phyloP scores from a whole-genome alignment of 2,113 vertebrate species.

The Dunckerocampus dactyliophorus region DNA sequence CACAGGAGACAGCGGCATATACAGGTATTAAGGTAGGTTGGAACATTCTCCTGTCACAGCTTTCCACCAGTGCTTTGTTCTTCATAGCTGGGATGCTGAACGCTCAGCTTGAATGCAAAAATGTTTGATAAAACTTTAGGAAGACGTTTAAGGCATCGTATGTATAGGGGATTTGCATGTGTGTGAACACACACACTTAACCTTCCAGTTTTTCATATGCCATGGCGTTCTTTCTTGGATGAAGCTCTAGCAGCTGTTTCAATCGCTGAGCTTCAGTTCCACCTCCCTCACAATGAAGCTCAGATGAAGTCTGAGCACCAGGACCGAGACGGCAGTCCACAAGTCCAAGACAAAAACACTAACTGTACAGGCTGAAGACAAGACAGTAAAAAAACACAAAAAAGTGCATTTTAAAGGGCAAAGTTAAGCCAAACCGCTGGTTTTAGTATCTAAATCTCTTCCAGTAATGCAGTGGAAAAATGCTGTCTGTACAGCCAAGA shows the following conservation, averaged over 20 bases:
- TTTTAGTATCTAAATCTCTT: slow-evolving; percentile 54
- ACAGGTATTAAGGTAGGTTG: slow-evolving; percentile 51
- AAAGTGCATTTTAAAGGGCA: slow-evolving; percentile 19
- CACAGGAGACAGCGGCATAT: slow-evolving; percentile 36
- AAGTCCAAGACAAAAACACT: slow-evolving; percentile 27
- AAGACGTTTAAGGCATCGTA: slow-evolving; percentile 18
- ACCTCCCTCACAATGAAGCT: slow-evolving; percentile 38
- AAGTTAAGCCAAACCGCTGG: slow-evolving; percentile 39
- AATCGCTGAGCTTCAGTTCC: slow-evolving; percentile 39
- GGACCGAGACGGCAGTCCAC: slow-evolving; percentile 13
- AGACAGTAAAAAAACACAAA: slow-evolving; percentile 1
- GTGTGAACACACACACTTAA: slow-evolving; percentile 27
- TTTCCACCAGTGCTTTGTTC: too few relatives aligned
- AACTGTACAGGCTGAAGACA: slow-evolving; percentile 8
- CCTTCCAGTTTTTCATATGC: slow-evolving; percentile 43
- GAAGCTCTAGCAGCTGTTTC: slow-evolving; percentile 60
- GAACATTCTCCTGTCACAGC: neutral
- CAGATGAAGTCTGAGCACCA: slow-evolving; percentile 38
- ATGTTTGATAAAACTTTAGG: slow-evolving; percentile 34
- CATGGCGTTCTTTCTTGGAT: slow-evolving; percentile 34
- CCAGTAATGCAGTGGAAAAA: slow-evolving; percentile 61
- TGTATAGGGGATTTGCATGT: neutral
- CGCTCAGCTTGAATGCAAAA: slow-evolving; percentile 44
- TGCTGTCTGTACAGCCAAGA: slow-evolving; percentile 55
- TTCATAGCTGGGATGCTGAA: too few relatives aligned